Conservation (phyloP, 1,140 invertebrate species). For the Aphelenchoides avenae region DNA sequence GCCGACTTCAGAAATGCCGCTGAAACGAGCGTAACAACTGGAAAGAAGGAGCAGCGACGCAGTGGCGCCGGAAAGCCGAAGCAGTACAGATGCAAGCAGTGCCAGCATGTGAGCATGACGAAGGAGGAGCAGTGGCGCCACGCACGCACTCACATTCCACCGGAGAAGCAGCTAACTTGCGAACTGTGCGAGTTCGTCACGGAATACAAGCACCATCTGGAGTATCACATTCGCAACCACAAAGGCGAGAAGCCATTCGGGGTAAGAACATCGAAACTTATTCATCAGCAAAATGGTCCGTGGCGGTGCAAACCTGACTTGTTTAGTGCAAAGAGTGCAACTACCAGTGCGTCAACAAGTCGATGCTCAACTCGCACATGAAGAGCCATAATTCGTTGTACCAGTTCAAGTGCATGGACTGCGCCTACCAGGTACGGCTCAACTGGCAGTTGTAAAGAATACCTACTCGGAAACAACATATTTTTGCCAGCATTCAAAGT, state of each 20-base stretch:
- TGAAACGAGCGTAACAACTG: neutral
- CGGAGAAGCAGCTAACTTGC: conserved; percentile 83
- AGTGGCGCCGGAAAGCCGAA: conserved; percentile 63
- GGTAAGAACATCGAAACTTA: neutral
- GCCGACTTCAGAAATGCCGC: conserved; percentile 15
- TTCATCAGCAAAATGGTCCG: neutral
- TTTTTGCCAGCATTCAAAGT: too few relatives aligned
- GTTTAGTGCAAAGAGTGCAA: conserved; percentile 67
- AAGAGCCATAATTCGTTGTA: conserved; percentile 96
- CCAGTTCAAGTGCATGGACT: conserved; percentile 88
- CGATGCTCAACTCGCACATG: conserved; percentile 96
- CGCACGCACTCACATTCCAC: conserved; percentile 77
- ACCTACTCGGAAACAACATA: too few relatives aligned
- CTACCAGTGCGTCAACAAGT: conserved; percentile 95
- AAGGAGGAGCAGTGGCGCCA: conserved; percentile 92
- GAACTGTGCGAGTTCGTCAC: conserved; percentile 92
- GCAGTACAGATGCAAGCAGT: conserved; percentile 86
- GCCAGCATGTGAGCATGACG: conserved; percentile 71
- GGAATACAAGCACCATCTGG: conserved; percentile 94
- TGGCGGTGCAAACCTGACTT: neutral
- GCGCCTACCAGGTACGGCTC: too few relatives aligned
- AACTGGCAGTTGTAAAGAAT: too few relatives aligned
- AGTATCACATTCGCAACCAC: conserved; percentile 94
- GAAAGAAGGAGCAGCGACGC: conserved; percentile 19
- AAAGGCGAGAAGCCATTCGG: conserved; percentile 87